These are phyloP conservation scores for Rhinopomastus cyanomelas DNA, from an alignment of 2,113 vertebrate species.

Conservation along the genomic window DNA sequence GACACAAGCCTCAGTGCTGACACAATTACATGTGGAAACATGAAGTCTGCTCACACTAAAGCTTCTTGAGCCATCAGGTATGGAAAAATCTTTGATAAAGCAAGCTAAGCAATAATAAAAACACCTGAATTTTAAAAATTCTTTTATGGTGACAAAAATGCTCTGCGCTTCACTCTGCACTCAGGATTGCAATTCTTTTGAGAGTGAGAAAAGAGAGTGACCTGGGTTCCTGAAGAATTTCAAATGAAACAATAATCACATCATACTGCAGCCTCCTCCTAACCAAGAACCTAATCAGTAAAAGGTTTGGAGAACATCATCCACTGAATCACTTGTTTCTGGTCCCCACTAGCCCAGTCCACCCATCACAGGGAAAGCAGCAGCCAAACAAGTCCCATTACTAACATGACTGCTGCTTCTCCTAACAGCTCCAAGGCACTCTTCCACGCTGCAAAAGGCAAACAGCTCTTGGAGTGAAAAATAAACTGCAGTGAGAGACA, in stretches of 20 bases:
- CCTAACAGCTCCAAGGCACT: background rate
- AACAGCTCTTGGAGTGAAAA: background rate
- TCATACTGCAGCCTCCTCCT: background rate
- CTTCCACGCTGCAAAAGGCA: background rate
- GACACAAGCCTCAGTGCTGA: background rate
- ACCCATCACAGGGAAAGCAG: accelerated
- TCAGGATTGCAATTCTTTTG: background rate
- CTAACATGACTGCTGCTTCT: background rate
- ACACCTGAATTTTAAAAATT: background rate
- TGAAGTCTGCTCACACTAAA: background rate
- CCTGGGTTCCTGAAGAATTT: background rate
- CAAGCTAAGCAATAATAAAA: background rate
- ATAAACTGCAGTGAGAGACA: background rate
- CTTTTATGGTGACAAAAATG: background rate
- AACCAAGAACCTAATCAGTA: background rate
- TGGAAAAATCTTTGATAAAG: background rate
- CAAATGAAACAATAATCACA: background rate
- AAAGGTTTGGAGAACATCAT: background rate
- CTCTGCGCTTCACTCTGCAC: background rate
- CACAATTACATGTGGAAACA: background rate
- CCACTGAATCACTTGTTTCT: background rate
- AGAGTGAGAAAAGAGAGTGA: background rate
- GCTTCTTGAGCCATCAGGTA: background rate
- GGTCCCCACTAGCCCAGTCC: background rate
- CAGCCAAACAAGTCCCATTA: background rate